phyloP scores from a whole-genome alignment of 2,888 invertebrate species.

The Bombyx huttoni region DNA sequence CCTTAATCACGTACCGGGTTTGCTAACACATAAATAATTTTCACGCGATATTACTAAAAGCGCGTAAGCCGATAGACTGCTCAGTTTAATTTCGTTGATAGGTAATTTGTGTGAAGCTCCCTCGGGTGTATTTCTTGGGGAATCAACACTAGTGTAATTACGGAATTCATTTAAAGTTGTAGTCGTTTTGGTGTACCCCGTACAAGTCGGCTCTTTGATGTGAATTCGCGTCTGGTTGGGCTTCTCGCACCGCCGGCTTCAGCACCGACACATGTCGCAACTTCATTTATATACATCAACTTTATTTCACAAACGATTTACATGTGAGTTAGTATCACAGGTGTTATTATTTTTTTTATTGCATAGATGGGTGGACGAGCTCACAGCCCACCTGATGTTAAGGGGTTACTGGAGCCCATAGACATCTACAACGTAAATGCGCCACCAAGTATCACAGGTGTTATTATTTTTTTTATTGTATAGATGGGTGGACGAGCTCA shows the following conservation, averaged over 20 bases:
- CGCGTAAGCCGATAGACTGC: constrained; percentile 30
- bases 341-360: no score
- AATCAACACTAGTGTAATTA: constrained; percentile 67
- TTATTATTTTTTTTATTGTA: no score
- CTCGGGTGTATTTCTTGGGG: constrained; percentile 46
- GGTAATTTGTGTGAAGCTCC: constrained; percentile 46
- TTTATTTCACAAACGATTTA: constrained; percentile 5
- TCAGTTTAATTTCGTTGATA: constrained; percentile 55
- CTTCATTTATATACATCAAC: constrained; percentile 16
- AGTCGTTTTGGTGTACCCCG: constrained; percentile 27
- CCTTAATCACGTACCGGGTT: constrained; percentile 22
- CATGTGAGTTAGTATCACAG: no score
- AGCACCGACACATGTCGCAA: constrained; percentile 22
- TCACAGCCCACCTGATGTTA: no score
- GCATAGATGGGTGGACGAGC: no score
- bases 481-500: no score
- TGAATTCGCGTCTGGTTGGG: constrained; percentile 11
- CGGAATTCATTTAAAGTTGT: constrained; percentile 61
- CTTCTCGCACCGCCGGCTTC: constrained; percentile 14
- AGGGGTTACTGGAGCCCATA: no score
- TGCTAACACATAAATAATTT: constrained; percentile 29
- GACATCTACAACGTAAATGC: no score
- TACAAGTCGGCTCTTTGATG: constrained; percentile 38
- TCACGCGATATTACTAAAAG: constrained; percentile 24
- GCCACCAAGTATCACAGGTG: no score